phyloP scores from a whole-genome alignment of 2,113 vertebrate species.

The Ceyx melanurus region DNA sequence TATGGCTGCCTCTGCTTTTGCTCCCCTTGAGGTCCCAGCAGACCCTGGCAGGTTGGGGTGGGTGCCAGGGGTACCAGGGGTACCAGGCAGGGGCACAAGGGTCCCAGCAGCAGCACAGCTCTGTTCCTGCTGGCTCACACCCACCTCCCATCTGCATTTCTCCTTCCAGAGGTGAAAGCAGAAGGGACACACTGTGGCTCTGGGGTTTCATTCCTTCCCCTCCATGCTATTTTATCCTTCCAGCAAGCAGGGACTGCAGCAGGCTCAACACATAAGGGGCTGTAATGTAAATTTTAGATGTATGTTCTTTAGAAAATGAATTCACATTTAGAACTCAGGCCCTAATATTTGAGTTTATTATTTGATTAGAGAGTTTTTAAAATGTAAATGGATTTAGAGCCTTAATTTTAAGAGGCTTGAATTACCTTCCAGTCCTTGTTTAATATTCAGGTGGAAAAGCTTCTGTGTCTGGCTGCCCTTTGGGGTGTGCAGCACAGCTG shows the following conservation, averaged over 20 bases:
- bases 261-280: conserved; percentile 28
- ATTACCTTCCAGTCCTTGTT: conserved; percentile 25
- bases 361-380: conserved; percentile 58
- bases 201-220: neutral
- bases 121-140: neutral
- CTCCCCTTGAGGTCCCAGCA: neutral
- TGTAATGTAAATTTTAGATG: conserved; percentile 35
- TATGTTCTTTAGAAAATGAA: neutral
- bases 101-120: neutral
- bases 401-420: conserved; percentile 42
- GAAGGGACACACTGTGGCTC: neutral
- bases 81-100: neutral
- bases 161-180: neutral
- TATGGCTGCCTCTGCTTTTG: neutral
- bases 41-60: fast-evolving
- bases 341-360: conserved; percentile 47
- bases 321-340: conserved; percentile 15
- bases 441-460: conserved; percentile 33
- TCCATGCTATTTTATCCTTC: neutral
- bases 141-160: fast-evolving
- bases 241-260: neutral
- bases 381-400: conserved; percentile 42
- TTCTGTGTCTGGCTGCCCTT: neutral
- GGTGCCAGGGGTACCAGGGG: fast-evolving
- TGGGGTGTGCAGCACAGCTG: neutral